Evolutionary conservation across 2,888 invertebrate species (phyloP).

Genomic region (Nasonia oneida): DNA sequence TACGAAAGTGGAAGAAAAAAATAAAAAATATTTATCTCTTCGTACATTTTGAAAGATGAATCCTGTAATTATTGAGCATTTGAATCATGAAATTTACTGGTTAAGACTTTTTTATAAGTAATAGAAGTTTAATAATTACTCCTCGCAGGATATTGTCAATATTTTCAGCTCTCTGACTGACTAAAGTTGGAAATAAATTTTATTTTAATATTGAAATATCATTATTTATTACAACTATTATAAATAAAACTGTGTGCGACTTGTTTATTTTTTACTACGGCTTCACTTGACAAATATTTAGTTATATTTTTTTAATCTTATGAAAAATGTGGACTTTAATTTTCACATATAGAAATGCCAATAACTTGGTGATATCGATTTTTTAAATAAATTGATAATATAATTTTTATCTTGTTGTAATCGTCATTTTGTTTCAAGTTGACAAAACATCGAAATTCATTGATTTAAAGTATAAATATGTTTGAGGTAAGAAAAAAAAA

Average conservation of each 20-base stretch:
- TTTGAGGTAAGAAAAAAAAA: conserved; percentile 42
- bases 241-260: not conserved
- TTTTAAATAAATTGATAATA: not conserved
- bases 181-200: conserved; percentile 61
- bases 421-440: not conserved
- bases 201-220: conserved; percentile 60
- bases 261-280: not conserved
- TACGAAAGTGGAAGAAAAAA: not conserved
- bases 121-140: conserved; percentile 34
- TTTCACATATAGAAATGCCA: not conserved
- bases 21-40: conserved; percentile 11
- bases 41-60: not conserved
- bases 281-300: not conserved
- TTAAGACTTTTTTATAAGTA: conserved; percentile 45
- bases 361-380: not conserved
- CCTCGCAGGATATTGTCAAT: conserved; percentile 47
- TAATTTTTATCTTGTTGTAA: not conserved
- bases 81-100: conserved; percentile 33
- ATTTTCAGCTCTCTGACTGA: conserved; percentile 56
- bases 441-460: not conserved
- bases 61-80: conserved; percentile 22
- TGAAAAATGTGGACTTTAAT: not conserved
- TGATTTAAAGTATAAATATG: not conserved
- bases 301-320: not conserved
- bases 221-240: conserved; percentile 18